Evolutionary conservation across 2,113 vertebrate genomes (phyloP).

Genomic region (Isurus oxyrinchus): DNA sequence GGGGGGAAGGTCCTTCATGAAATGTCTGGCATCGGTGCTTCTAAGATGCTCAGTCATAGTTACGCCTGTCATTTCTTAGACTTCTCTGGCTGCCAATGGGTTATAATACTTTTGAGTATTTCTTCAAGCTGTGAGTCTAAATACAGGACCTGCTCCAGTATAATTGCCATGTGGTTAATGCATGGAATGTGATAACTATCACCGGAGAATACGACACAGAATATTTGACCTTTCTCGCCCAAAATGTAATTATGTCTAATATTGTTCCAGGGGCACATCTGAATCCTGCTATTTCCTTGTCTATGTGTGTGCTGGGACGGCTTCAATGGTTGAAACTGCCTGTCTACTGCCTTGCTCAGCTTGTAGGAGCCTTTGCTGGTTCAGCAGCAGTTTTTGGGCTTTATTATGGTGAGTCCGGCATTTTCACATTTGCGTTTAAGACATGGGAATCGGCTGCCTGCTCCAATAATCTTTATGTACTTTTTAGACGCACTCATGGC

Average conservation of each 20-base stretch:
- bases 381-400: constrained; percentile 75
- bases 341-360: constrained; percentile 77
- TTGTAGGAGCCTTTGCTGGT: constrained; percentile 80
- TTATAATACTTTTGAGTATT: not conserved
- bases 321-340: constrained; percentile 81
- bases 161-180: no score
- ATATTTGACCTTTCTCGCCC: not conserved
- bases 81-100: not conserved
- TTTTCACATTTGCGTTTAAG: not conserved
- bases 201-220: not conserved
- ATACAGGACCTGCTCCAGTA: not conserved
- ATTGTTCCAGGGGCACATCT: constrained; percentile 77
- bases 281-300: constrained; percentile 90
- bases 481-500: constrained; percentile 74
- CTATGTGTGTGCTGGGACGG: constrained; percentile 82
- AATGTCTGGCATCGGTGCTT: not conserved
- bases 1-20: not conserved
- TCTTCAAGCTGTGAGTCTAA: not conserved
- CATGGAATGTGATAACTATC: not conserved
- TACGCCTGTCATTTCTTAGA: not conserved
- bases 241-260: constrained; percentile 32
- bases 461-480: constrained; percentile 39
- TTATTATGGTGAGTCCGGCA: constrained; percentile 72
- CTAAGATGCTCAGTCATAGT: not conserved
- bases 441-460: constrained; percentile 38